Conservation (phyloP, 2,888 invertebrate genomes). For the Prenolepis imparis region DNA sequence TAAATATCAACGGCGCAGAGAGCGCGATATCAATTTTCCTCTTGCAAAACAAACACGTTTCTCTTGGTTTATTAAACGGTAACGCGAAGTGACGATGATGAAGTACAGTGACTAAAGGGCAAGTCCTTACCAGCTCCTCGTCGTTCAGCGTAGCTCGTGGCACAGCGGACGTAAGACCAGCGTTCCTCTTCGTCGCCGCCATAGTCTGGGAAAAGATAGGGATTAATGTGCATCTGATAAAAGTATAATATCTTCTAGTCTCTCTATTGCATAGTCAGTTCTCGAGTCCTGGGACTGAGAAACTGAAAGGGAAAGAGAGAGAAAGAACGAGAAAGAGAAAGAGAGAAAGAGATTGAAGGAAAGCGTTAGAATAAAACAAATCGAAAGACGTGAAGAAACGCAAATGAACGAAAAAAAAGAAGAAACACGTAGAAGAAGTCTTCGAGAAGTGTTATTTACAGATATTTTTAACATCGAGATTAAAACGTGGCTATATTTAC, state of each 20-base stretch:
- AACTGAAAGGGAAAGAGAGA: slow-evolving; percentile 64
- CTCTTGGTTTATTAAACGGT: slow-evolving; percentile 32
- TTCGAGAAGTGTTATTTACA: slow-evolving; percentile 47
- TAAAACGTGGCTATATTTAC: not conserved
- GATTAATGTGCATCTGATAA: slow-evolving; percentile 75
- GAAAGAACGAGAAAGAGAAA: slow-evolving; percentile 60
- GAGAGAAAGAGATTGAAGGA: slow-evolving; percentile 57
- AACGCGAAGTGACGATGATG: slow-evolving; percentile 67
- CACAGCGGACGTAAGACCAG: slow-evolving; percentile 98
- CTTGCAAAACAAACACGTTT: slow-evolving; percentile 16
- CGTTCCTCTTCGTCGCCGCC: slow-evolving; percentile 99
- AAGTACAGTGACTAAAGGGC: slow-evolving; percentile 60
- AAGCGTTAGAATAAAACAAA: slow-evolving; percentile 52
- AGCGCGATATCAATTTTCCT: not conserved
- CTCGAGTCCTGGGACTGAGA: slow-evolving; percentile 73
- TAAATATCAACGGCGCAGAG: slow-evolving; percentile 10
- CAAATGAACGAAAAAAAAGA: slow-evolving; percentile 37
- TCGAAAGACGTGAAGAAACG: slow-evolving; percentile 62
- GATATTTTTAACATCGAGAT: slow-evolving; percentile 39
- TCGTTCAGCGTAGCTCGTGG: slow-evolving; percentile 99
- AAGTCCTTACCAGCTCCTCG: slow-evolving; percentile 97
- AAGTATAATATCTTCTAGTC: slow-evolving; percentile 64
- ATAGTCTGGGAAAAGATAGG: slow-evolving; percentile 92
- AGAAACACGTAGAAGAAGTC: slow-evolving; percentile 48
- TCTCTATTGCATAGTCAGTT: slow-evolving; percentile 71